phyloP scores from a whole-genome alignment of 2,113 vertebrate species.

The Onychostruthus taczanowskii region DNA sequence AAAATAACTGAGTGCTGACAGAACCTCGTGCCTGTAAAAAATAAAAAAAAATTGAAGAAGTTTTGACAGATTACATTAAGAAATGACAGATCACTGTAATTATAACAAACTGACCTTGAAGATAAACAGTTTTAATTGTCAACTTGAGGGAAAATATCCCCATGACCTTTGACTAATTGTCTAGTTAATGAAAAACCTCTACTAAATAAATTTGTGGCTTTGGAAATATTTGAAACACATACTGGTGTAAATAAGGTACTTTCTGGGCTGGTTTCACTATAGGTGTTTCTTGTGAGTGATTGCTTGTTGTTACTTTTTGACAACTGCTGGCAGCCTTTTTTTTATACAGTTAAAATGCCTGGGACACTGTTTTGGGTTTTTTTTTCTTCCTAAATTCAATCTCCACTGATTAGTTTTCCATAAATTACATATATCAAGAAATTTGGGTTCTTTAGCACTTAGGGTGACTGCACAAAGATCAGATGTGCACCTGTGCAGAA shows the following conservation, averaged over 20 bases:
- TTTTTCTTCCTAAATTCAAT: constrained; percentile 15
- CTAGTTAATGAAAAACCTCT: constrained; percentile 37
- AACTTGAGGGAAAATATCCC: constrained; percentile 23
- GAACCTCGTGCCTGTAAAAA: neutral
- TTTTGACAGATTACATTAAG: constrained; percentile 50
- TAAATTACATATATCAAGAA: constrained; percentile 12
- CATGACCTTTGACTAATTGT: constrained; percentile 58
- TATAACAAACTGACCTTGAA: constrained; percentile 50
- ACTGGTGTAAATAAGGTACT: neutral
- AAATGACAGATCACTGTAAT: constrained; percentile 54
- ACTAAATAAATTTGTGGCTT: constrained; percentile 59
- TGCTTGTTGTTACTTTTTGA: constrained; percentile 61
- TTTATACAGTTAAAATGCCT: constrained; percentile 43
- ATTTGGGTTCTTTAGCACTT: neutral
- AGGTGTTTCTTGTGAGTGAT: constrained; percentile 37
- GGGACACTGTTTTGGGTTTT: neutral
- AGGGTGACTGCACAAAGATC: neutral
- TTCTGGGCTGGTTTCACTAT: neutral
- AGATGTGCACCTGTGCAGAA: neutral
- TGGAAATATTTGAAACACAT: constrained; percentile 30
- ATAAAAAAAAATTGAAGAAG: neutral
- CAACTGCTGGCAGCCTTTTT: constrained; percentile 48
- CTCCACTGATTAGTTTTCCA: constrained; percentile 9
- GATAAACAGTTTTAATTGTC: constrained; percentile 56
- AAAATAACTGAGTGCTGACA: neutral